A percentile compares a stretch with the other conserved stretches of the same genome.
Conservation (phyloP, 2,888 invertebrate genomes). For the Mystacides longicornis region DNA sequence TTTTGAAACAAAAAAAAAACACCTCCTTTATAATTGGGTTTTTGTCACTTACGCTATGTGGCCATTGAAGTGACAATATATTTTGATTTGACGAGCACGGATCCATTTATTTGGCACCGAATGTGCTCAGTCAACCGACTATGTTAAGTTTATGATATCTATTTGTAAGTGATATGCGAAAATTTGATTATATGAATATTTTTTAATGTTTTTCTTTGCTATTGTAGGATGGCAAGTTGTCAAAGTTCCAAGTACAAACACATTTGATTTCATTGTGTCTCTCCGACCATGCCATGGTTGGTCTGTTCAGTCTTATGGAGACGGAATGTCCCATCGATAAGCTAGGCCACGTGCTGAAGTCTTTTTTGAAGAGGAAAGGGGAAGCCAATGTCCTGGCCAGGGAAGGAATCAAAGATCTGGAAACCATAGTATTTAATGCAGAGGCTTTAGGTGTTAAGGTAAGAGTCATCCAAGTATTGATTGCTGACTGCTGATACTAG, state of each 20-base stretch:
- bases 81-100: too few species aligned
- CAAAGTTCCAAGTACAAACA: conserved; percentile 64
- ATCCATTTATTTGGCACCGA: too few species aligned
- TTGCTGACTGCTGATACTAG: too few species aligned
- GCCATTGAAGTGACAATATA: too few species aligned
- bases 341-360: conserved; percentile 50
- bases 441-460: conserved; percentile 70
- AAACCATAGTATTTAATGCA: conserved; percentile 62
- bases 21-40: too few species aligned
- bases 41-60: too few species aligned
- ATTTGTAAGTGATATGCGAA: too few species aligned
- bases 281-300: conserved; percentile 56
- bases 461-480: too few species aligned
- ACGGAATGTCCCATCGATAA: conserved; percentile 57
- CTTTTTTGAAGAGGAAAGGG: conserved; percentile 61
- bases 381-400: conserved; percentile 60
- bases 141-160: too few species aligned
- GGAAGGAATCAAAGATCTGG: conserved; percentile 67
- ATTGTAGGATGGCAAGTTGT: conserved; percentile 50
- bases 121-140: too few species aligned
- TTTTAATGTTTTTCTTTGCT: neutral
- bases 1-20: too few species aligned
- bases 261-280: conserved; percentile 61
- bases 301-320: conserved; percentile 59
- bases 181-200: neutral